Percentiles rank a stretch among this genome's conserved stretches.
phyloP scores from a whole-genome alignment of 2,797 vertebrate genomes.

The Simalia tracyae region DNA sequence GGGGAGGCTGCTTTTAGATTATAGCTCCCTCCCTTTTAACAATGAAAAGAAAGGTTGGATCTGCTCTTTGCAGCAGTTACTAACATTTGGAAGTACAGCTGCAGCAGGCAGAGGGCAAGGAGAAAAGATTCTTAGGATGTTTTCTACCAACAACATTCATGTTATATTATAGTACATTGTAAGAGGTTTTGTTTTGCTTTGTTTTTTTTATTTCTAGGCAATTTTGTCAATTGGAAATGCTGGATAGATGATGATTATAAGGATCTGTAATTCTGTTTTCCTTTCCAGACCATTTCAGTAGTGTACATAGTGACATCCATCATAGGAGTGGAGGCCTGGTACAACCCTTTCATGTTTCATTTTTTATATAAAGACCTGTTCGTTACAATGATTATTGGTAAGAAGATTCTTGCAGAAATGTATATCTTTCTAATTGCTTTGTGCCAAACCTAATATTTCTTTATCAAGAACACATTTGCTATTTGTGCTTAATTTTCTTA shows the following conservation, averaged over 20 bases:
- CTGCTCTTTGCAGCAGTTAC: not conserved
- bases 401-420: slow-evolving; percentile 77
- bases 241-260: slow-evolving; percentile 44
- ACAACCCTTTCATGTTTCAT: slow-evolving; percentile 85
- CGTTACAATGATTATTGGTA: slow-evolving; percentile 93
- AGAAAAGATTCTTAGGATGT: not conserved
- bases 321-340: slow-evolving; percentile 96
- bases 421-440: slow-evolving; percentile 64
- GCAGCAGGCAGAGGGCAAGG: not conserved
- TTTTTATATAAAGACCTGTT: slow-evolving; percentile 96
- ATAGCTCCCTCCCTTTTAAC: not conserved
- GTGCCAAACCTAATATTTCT: slow-evolving; percentile 45
- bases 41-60: not conserved
- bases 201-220: not conserved
- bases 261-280: slow-evolving; percentile 48
- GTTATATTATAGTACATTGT: not conserved
- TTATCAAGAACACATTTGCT: not conserved
- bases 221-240: not conserved
- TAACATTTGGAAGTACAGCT: not conserved
- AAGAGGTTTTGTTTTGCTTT: too few relatives aligned
- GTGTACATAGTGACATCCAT: slow-evolving; percentile 94
- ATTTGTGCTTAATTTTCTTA: not conserved
- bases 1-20: not conserved
- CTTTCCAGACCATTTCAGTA: slow-evolving; percentile 90
- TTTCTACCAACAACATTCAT: not conserved